Percentiles rank a stretch among this genome's conserved stretches.
phyloP scores from a whole-genome alignment of 1,140 invertebrate genomes.

The Drosophila fuyamai region DNA sequence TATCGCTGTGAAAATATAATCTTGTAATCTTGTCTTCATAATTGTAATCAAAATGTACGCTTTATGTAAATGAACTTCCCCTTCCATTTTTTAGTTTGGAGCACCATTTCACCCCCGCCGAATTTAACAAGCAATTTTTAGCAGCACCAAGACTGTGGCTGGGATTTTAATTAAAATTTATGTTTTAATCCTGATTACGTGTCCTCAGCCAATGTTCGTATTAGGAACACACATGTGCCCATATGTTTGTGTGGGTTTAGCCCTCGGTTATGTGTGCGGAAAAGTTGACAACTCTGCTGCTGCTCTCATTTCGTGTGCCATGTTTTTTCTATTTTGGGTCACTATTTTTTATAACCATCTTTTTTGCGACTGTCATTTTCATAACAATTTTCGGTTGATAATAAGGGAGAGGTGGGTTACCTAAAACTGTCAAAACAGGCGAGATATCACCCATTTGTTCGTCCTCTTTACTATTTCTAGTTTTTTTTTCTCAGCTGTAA shows the following conservation, averaged over 20 bases:
- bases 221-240: constrained; percentile 32
- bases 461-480: neutral
- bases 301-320: constrained; percentile 37
- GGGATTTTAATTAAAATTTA: constrained; percentile 50
- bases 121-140: constrained; percentile 21
- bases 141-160: constrained; percentile 32
- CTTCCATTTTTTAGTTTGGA: neutral
- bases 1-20: constrained; percentile 3
- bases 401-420: constrained; percentile 22
- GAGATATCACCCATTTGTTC: neutral
- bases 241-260: constrained; percentile 17
- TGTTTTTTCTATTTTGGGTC: constrained; percentile 39
- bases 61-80: constrained; percentile 26
- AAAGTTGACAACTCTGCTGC: constrained; percentile 41
- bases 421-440: constrained; percentile 9
- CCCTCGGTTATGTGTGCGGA: constrained; percentile 16
- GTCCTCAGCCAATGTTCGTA: constrained; percentile 38
- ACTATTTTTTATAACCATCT: constrained; percentile 28
- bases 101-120: neutral
- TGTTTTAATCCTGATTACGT: constrained; percentile 50
- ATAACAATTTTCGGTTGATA: constrained; percentile 39
- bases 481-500: neutral
- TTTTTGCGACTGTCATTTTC: constrained; percentile 35
- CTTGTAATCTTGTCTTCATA: constrained; percentile 24
- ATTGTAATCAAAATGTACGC: constrained; percentile 43